Evolutionary conservation across 2,888 invertebrate genomes (phyloP).

Genomic region (Scaptomyza parva): DNA sequence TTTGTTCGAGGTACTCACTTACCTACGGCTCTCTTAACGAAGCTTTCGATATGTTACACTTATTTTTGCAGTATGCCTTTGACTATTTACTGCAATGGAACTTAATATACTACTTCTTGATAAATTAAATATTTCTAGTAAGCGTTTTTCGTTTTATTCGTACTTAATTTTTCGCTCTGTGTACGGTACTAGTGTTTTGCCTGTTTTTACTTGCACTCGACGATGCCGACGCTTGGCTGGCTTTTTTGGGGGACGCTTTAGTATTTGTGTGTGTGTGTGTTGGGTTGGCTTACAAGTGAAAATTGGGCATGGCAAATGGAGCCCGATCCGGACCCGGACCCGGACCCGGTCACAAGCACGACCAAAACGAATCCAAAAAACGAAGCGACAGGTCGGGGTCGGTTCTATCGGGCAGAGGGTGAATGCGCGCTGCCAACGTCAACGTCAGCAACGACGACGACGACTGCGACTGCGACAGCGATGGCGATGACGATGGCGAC

Average conservation of each 20-base stretch:
- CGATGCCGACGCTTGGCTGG: conserved; percentile 38
- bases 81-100: neutral
- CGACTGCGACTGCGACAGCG: conserved; percentile 16
- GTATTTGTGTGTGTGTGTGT: neutral
- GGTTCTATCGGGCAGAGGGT: conserved; percentile 14
- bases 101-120: neutral
- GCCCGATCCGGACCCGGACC: conserved; percentile 43
- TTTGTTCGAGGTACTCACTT: neutral
- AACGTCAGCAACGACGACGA: conserved; percentile 25
- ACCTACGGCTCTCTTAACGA: neutral
- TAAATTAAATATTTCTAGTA: no score
- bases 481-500: conserved; percentile 35
- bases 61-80: neutral
- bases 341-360: conserved; percentile 33
- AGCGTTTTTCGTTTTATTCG: neutral
- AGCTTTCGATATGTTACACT: neutral
- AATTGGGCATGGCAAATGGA: conserved; percentile 53
- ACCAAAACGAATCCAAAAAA: conserved; percentile 35
- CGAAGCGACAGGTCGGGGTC: conserved; percentile 27
- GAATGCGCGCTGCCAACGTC: conserved; percentile 51
- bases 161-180: conserved; percentile 1
- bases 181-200: conserved; percentile 7
- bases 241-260: conserved; percentile 14
- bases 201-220: conserved; percentile 55
- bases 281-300: conserved; percentile 15